These are phyloP conservation scores for Channallabes apus DNA, from an alignment of 2,797 vertebrate genomes.

Conservation along the genomic window DNA sequence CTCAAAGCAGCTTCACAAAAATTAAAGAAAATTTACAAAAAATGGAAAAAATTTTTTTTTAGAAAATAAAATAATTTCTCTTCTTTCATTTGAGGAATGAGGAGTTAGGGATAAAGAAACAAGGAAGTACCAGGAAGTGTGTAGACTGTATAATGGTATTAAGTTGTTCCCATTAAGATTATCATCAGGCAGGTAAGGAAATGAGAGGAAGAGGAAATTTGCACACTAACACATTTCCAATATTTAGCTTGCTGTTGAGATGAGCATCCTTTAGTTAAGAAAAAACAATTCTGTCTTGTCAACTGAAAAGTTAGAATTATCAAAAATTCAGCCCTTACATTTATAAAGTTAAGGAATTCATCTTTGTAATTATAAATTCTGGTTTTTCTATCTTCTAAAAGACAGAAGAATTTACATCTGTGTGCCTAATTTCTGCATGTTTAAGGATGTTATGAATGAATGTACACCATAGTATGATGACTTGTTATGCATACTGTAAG, in stretches of 20 bases:
- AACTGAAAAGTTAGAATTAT: neutral
- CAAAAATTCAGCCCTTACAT: neutral
- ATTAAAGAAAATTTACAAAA: too few species aligned
- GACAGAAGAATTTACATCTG: neutral
- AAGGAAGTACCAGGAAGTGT: conserved; percentile 50
- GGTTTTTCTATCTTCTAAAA: neutral
- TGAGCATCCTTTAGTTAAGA: conserved; percentile 20
- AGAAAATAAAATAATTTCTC: too few species aligned
- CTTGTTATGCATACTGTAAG: conserved; percentile 1
- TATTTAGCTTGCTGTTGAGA: conserved; percentile 35
- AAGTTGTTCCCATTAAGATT: conserved; percentile 68
- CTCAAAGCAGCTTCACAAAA: too few species aligned
- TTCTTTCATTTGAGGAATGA: conserved; percentile 29
- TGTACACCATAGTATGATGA: conserved; percentile 43
- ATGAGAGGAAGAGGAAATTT: conserved; percentile 77
- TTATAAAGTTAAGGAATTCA: neutral
- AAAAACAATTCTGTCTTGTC: neutral
- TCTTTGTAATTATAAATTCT: neutral
- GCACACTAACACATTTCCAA: conserved; percentile 73
- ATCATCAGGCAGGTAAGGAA: conserved; percentile 67
- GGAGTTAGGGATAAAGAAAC: conserved; percentile 34
- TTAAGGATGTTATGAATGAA: neutral
- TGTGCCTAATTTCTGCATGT: neutral
- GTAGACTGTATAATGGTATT: conserved; percentile 57
- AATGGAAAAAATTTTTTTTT: too few species aligned